Conservation (phyloP, 1,140 invertebrate genomes). For the Drosophila varians region DNA sequence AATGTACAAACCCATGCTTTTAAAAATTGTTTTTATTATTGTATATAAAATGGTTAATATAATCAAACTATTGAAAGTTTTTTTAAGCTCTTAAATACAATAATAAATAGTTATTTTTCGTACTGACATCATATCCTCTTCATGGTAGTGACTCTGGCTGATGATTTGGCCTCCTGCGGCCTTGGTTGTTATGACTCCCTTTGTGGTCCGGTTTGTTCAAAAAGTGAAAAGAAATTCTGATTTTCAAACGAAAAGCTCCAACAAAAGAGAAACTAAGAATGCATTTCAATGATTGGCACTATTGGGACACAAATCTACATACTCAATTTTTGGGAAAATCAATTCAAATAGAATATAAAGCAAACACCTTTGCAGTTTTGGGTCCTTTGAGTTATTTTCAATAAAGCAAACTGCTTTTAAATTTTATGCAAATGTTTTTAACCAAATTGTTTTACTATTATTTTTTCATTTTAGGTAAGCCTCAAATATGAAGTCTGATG, state of each 20-base stretch:
- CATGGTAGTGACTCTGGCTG: conserved; percentile 36
- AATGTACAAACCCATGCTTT: too few species aligned
- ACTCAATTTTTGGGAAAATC: conserved; percentile 26
- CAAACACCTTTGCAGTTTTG: neutral
- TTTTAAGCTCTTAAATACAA: too few species aligned
- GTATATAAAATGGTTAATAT: too few species aligned
- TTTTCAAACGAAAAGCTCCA: conserved; percentile 26
- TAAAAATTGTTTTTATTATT: too few species aligned
- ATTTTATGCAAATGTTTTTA: neutral
- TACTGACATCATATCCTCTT: conserved; percentile 55
- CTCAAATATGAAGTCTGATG: neutral
- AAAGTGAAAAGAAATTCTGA: conserved; percentile 44
- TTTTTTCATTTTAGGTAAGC: conserved; percentile 50
- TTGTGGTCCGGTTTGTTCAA: conserved; percentile 41
- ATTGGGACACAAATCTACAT: conserved; percentile 55
- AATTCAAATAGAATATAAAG: conserved; percentile 14
- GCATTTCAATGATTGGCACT: conserved; percentile 60
- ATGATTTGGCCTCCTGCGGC: conserved; percentile 13
- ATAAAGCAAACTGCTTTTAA: neutral
- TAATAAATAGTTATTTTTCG: conserved; percentile 58
- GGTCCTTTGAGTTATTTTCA: neutral
- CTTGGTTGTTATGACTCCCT: conserved; percentile 13
- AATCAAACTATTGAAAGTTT: too few species aligned
- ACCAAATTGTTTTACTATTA: neutral
- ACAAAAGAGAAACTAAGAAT: conserved; percentile 24